These are phyloP conservation scores for Hemitrygon akajei DNA, from an alignment of 2,797 vertebrate genomes.

Conservation along the genomic window DNA sequence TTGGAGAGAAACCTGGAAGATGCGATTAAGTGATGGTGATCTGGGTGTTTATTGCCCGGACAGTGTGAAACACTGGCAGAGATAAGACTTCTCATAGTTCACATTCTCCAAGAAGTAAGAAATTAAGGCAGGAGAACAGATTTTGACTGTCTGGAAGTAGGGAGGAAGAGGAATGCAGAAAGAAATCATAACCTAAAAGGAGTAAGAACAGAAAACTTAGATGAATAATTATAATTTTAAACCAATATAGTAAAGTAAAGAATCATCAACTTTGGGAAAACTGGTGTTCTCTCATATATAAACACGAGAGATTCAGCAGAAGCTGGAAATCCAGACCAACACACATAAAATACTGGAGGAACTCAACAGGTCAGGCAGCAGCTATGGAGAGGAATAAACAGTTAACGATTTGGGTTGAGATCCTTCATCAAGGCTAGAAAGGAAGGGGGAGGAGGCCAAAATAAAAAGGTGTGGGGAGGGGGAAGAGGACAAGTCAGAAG, in stretches of 20 bases:
- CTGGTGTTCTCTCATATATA: background rate
- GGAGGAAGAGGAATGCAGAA: background rate
- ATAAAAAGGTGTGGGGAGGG: too few relatives aligned
- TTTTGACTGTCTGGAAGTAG: background rate
- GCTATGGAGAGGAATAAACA: too few relatives aligned
- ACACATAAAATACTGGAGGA: too few relatives aligned
- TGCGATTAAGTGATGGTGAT: background rate
- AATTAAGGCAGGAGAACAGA: background rate
- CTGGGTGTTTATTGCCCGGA: background rate
- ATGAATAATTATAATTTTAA: background rate
- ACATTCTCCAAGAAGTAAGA: background rate
- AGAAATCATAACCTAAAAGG: background rate
- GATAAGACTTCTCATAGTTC: background rate
- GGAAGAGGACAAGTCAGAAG: too few relatives aligned
- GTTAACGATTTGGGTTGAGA: too few relatives aligned
- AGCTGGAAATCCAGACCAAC: too few relatives aligned
- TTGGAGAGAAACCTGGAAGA: background rate
- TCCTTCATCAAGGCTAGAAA: too few relatives aligned
- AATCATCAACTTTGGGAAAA: background rate
- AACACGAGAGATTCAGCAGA: too few relatives aligned
- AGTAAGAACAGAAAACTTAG: background rate
- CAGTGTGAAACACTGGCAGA: background rate
- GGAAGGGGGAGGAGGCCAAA: too few relatives aligned
- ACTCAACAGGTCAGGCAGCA: too few relatives aligned
- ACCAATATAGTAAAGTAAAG: background rate